A percentile compares a stretch with the other conserved stretches of the same genome.
These are phyloP conservation scores for Ciconia maguari DNA, from an alignment of 2,113 vertebrate species.

Conservation along the genomic window DNA sequence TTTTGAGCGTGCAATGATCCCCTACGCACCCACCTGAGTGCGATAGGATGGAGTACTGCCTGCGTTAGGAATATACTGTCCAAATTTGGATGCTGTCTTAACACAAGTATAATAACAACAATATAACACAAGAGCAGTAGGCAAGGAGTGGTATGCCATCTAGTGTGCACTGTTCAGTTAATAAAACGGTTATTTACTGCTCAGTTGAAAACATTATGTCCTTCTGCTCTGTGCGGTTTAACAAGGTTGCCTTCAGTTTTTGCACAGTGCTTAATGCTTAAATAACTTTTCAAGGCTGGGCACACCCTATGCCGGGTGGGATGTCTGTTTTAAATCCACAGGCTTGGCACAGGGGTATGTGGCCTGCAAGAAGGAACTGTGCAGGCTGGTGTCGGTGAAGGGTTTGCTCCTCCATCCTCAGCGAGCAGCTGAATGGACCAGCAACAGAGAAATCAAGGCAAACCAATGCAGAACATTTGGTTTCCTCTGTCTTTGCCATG, in stretches of 20 bases:
- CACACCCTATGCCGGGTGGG: rapidly evolving
- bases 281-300: not conserved
- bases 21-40: rapidly evolving
- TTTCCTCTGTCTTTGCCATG: not conserved
- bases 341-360: not conserved
- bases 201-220: rapidly evolving
- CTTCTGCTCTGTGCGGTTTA: rapidly evolving
- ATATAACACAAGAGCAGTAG: not conserved
- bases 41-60: not conserved
- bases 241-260: not conserved
- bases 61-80: not conserved
- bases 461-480: rapidly evolving
- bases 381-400: not conserved
- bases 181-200: not conserved
- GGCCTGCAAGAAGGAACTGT: not conserved
- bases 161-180: not conserved
- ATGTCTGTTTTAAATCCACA: not conserved
- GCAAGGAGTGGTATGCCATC: constrained; percentile 11
- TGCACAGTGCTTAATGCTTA: rapidly evolving
- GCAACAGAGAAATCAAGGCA: not conserved
- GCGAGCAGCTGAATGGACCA: not conserved
- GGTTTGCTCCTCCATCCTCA: not conserved
- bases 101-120: rapidly evolving
- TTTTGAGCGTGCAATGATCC: rapidly evolving
- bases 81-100: not conserved